A percentile compares a stretch with the other conserved stretches of the same genome.
phyloP scores from a whole-genome alignment of 2,797 vertebrate species.

The Petrocephalus schoutedeni region DNA sequence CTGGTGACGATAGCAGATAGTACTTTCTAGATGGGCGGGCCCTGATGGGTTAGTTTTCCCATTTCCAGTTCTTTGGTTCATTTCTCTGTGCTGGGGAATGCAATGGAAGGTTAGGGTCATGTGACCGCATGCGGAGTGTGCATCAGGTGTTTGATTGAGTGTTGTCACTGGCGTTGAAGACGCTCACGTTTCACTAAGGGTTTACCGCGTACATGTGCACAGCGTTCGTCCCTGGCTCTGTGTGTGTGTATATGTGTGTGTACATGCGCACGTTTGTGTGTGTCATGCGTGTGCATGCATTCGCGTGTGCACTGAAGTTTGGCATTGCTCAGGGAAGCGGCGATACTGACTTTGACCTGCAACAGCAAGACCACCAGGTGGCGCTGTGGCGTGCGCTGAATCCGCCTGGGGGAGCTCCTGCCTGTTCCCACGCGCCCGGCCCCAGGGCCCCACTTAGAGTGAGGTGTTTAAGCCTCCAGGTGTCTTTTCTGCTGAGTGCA shows the following conservation, averaged over 20 bases:
- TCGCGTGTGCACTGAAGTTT: background rate
- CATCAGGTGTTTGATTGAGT: background rate
- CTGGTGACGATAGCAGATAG: background rate
- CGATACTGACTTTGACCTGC: conserved; percentile 14
- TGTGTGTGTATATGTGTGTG: background rate
- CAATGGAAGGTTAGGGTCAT: background rate
- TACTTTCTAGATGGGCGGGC: background rate
- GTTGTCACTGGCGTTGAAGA: background rate
- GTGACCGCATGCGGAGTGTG: background rate
- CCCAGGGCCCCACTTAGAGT: background rate
- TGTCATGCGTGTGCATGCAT: conserved; percentile 5
- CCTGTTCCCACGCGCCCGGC: background rate
- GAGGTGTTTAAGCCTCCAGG: background rate
- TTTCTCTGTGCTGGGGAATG: background rate
- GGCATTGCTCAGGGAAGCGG: conserved; percentile 2
- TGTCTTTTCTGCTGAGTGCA: background rate
- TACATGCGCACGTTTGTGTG: background rate
- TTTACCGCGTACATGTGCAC: background rate
- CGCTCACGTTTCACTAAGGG: background rate
- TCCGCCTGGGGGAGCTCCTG: background rate
- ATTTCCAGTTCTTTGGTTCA: background rate
- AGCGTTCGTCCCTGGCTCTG: background rate
- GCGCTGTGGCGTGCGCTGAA: background rate
- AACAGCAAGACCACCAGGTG: background rate
- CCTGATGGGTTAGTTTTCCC: background rate